These are phyloP conservation scores for Oxyruncus cristatus DNA, from an alignment of 2,113 vertebrate genomes.

Conservation along the genomic window DNA sequence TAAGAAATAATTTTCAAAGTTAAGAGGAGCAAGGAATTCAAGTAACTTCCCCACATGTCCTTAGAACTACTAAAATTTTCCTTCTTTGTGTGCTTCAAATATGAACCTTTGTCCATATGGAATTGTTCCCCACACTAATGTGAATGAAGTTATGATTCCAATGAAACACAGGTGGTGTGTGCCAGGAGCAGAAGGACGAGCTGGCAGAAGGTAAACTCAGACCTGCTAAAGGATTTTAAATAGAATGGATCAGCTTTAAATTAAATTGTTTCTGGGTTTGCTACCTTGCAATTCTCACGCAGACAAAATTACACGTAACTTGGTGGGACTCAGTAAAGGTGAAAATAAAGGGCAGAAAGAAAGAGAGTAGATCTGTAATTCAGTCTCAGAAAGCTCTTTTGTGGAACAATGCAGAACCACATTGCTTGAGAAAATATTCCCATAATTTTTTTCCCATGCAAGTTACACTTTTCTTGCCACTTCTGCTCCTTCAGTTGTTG, in stretches of 20 bases:
- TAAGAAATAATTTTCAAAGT: background rate
- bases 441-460: accelerated
- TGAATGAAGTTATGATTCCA: background rate
- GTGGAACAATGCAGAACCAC: background rate
- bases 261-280: background rate
- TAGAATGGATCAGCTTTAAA: background rate
- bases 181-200: background rate
- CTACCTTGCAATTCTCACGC: background rate
- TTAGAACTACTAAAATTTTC: background rate
- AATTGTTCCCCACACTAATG: background rate
- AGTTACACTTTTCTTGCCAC: background rate
- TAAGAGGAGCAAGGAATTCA: background rate
- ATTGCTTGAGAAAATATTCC: background rate
- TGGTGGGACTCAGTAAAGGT: background rate
- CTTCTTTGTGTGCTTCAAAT: background rate
- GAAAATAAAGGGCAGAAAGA: background rate
- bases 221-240: background rate
- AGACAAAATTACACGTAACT: background rate
- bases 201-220: background rate
- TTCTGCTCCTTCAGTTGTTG: background rate
- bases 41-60: background rate
- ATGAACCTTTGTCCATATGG: background rate
- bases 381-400: background rate
- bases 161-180: background rate
- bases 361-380: background rate